Conservation (phyloP, 2,113 vertebrate genomes). For the Tetraodon nigroviridis region DNA sequence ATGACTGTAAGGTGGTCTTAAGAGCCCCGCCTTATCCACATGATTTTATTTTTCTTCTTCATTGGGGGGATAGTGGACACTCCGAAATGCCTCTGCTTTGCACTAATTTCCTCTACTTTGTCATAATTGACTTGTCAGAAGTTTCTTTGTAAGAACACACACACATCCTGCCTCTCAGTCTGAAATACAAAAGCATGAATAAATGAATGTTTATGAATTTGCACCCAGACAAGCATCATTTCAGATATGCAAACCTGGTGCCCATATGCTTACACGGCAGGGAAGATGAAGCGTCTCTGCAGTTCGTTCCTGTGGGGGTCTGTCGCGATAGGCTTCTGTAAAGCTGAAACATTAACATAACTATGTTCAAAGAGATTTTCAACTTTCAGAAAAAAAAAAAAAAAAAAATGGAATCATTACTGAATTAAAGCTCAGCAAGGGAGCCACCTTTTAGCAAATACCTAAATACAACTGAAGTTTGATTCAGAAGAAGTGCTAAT, state of each 20-base stretch:
- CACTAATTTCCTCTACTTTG: too few species aligned
- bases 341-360: slow-evolving; percentile 40
- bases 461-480: not conserved
- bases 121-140: slow-evolving; percentile 40
- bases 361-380: slow-evolving; percentile 27
- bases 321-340: slow-evolving; percentile 16
- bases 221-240: slow-evolving; percentile 28
- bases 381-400: slow-evolving; percentile 15
- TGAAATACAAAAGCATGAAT: slow-evolving; percentile 1
- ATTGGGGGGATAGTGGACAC: slow-evolving; percentile 14
- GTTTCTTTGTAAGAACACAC: not conserved
- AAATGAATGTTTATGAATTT: slow-evolving; percentile 26
- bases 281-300: slow-evolving; percentile 18
- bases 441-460: not conserved
- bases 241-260: slow-evolving; percentile 12
- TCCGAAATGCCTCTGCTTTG: slow-evolving; percentile 32
- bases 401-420: slow-evolving; percentile 18
- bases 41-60: slow-evolving; percentile 30
- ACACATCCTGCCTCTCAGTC: not conserved
- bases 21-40: slow-evolving; percentile 24
- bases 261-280: slow-evolving; percentile 8
- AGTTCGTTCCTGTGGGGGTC: slow-evolving; percentile 32
- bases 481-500: not conserved
- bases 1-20: slow-evolving; percentile 29
- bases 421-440: slow-evolving; percentile 4